A percentile compares a stretch with the other conserved stretches of the same genome.
phyloP scores from a whole-genome alignment of 2,113 vertebrate genomes.

The Peucedramus taeniatus region DNA sequence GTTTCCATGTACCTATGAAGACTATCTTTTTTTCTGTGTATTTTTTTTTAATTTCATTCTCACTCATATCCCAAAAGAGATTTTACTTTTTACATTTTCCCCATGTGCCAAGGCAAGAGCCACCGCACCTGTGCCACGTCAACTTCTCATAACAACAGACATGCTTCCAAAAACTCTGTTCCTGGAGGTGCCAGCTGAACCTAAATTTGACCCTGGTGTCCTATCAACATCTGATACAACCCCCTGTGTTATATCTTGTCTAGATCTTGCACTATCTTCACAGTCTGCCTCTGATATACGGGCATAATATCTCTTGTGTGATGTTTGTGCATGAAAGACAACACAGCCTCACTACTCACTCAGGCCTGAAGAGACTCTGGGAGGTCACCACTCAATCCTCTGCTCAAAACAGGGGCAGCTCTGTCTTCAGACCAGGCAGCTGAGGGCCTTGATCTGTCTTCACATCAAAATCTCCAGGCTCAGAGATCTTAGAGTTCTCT shows the following conservation, averaged over 20 bases:
- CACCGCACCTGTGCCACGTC: background rate
- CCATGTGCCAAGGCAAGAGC: background rate
- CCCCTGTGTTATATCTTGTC: background rate
- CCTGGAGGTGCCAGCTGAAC: background rate
- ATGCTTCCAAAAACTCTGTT: background rate
- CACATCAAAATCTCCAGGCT: background rate
- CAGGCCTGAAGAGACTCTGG: background rate
- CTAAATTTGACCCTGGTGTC: background rate
- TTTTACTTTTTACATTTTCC: background rate
- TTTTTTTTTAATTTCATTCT: background rate
- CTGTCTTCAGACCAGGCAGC: background rate
- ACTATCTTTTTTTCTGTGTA: background rate
- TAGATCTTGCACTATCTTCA: background rate
- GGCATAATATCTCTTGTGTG: fast-evolving
- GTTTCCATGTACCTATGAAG: background rate
- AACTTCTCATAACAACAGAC: background rate
- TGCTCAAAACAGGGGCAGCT: background rate
- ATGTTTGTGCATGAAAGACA: background rate
- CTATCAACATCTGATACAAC: background rate
- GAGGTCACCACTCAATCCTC: background rate
- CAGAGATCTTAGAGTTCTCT: background rate
- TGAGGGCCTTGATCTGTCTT: fast-evolving
- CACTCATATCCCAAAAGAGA: background rate
- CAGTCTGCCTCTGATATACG: background rate
- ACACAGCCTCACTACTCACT: background rate